A percentile compares a stretch with the other conserved stretches of the same genome.
Evolutionary conservation across 2,113 vertebrate species (phyloP).

Genomic region (Xenotilapia flavipinnis): DNA sequence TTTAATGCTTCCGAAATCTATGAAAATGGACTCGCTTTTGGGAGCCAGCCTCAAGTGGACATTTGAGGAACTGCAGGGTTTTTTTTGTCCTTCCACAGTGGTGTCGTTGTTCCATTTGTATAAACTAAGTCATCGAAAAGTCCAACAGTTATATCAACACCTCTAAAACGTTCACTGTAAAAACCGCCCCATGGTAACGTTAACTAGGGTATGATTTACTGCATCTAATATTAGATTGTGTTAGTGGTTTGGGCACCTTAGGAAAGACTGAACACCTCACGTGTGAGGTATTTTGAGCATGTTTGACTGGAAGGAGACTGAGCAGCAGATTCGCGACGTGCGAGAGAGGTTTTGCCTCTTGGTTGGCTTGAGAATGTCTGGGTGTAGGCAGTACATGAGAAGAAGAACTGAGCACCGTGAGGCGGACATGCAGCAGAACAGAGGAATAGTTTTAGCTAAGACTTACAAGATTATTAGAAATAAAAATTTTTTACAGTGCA

Average conservation of each 20-base stretch:
- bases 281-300: neutral
- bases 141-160: neutral
- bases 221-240: neutral
- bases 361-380: neutral
- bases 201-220: neutral
- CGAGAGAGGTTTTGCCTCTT: neutral
- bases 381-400: neutral
- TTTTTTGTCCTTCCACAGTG: neutral
- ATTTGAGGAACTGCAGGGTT: neutral
- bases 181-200: neutral
- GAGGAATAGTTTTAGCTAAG: neutral
- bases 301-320: neutral
- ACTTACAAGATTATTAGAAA: neutral
- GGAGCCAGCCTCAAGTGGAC: neutral
- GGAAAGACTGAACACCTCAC: neutral
- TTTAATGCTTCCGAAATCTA: neutral
- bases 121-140: accelerated
- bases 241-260: neutral
- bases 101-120: too few species aligned
- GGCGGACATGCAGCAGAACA: neutral
- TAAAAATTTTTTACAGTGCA: neutral
- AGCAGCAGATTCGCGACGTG: accelerated
- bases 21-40: accelerated
- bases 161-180: neutral
- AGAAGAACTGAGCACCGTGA: neutral